Conservation (phyloP, 2,113 vertebrate species). For the Engraulis encrasicolus region DNA sequence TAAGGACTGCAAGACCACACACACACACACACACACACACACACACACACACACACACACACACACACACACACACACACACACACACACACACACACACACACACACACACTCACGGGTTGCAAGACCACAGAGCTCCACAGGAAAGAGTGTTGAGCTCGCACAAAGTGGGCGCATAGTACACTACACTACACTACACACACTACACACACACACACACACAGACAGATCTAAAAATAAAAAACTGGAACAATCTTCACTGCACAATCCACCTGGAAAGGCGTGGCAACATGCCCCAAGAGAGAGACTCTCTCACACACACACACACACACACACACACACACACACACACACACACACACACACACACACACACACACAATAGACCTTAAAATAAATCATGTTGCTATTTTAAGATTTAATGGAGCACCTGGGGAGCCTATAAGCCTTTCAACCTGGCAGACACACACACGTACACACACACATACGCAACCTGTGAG, state of each 20-base stretch:
- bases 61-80: too few relatives aligned
- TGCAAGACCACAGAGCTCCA: constrained; percentile 3
- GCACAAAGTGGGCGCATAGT: constrained; percentile 2
- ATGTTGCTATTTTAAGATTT: constrained; percentile 14
- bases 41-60: too few relatives aligned
- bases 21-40: too few relatives aligned
- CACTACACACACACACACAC: too few relatives aligned
- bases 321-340: neutral
- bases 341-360: constrained; percentile 13
- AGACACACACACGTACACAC: neutral
- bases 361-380: neutral
- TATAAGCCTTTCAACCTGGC: neutral
- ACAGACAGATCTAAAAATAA: neutral
- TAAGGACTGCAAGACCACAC: neutral
- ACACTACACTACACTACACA: neutral
- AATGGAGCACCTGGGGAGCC: neutral
- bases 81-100: too few relatives aligned
- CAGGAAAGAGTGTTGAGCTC: neutral
- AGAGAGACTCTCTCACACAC: constrained; percentile 7
- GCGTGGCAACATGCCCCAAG: neutral
- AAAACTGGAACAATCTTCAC: constrained; percentile 4
- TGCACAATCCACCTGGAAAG: constrained; percentile 9
- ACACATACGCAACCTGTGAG: neutral
- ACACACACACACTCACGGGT: too few relatives aligned
- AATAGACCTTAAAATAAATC: neutral